A percentile compares a stretch with the other conserved stretches of the same genome.
Conservation (phyloP, 2,797 vertebrate genomes). For the Alcedo atthis region DNA sequence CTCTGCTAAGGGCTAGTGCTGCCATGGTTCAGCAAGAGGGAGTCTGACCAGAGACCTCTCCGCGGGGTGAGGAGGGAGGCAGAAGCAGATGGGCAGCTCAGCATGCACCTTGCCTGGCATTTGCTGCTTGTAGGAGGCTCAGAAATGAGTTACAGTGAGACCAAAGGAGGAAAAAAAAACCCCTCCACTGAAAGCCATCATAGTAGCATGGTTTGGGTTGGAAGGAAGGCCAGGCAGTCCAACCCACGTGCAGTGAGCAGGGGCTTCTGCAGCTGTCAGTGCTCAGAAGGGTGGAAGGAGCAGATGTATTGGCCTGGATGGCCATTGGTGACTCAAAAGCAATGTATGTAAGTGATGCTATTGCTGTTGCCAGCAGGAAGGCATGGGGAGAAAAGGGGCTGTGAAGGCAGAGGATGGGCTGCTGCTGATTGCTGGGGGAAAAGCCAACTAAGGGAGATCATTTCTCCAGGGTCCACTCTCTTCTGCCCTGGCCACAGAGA, state of each 20-base stretch:
- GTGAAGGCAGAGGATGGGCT: not conserved
- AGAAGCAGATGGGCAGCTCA: conserved; percentile 43
- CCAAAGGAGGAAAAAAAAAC: not conserved
- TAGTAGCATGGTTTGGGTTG: not conserved
- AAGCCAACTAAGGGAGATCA: not conserved
- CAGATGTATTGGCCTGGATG: not conserved
- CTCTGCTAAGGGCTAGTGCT: not conserved
- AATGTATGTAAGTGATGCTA: not conserved
- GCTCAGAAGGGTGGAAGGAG: not conserved
- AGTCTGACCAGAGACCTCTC: not conserved
- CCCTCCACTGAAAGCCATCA: not conserved
- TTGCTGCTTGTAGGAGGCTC: conserved; percentile 9
- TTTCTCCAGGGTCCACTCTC: not conserved
- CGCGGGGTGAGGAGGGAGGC: not conserved
- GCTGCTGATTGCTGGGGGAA: not conserved
- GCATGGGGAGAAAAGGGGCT: not conserved
- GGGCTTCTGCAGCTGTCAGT: not conserved
- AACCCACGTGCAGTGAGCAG: not conserved
- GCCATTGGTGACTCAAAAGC: conserved; percentile 3
- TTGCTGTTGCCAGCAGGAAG: not conserved
- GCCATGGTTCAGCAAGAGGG: not conserved
- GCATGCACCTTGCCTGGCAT: not conserved
- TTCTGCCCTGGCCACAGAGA: not conserved
- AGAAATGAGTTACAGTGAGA: not conserved
- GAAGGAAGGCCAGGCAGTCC: not conserved